phyloP scores from a whole-genome alignment of 2,888 invertebrate species.

The Ephialtes manifestator region DNA sequence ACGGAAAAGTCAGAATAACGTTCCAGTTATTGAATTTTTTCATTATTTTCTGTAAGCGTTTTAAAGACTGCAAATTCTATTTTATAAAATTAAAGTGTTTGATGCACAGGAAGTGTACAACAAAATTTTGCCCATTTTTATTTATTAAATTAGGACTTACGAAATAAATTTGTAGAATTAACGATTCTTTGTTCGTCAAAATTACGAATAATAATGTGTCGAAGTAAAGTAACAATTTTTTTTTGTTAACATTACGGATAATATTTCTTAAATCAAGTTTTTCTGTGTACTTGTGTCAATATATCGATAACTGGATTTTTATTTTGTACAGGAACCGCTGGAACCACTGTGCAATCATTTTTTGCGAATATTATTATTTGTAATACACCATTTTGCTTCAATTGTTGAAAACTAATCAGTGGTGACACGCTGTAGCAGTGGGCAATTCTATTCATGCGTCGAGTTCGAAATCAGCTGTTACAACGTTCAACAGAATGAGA shows the following conservation, averaged over 20 bases:
- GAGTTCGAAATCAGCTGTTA: constrained; percentile 27
- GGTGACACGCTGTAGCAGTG: neutral
- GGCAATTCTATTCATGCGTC: constrained; percentile 37
- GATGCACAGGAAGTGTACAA: too few relatives aligned
- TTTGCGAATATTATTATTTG: neutral
- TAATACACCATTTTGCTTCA: neutral
- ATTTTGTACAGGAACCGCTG: neutral
- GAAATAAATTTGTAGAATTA: too few relatives aligned
- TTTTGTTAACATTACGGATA: too few relatives aligned
- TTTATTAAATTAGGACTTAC: too few relatives aligned
- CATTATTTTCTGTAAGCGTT: too few relatives aligned
- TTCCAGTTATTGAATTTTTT: neutral
- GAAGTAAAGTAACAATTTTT: too few relatives aligned
- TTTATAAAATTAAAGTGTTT: too few relatives aligned
- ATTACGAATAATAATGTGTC: too few relatives aligned
- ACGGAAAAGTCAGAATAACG: neutral
- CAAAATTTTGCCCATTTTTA: too few relatives aligned
- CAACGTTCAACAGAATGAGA: constrained; percentile 47
- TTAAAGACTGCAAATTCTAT: too few relatives aligned
- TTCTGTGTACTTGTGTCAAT: neutral
- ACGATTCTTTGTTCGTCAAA: too few relatives aligned
- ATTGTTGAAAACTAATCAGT: neutral
- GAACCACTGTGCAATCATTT: neutral
- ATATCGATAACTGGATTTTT: neutral
- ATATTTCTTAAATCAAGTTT: too few relatives aligned